phyloP scores from a whole-genome alignment of 1,140 invertebrate genomes.

The Helicorthomorpha holstii region DNA sequence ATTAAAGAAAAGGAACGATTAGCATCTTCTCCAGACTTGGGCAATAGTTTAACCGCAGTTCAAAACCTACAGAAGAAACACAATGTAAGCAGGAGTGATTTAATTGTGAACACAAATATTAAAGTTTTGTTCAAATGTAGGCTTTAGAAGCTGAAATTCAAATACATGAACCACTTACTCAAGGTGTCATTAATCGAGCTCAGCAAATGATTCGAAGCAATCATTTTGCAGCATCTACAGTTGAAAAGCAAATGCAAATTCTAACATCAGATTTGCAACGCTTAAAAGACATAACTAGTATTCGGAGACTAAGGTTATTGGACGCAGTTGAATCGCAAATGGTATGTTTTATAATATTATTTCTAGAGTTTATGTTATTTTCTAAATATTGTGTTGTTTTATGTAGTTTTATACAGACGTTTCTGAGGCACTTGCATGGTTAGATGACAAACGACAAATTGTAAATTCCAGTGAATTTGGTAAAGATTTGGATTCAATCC shows the following conservation, averaged over 20 bases:
- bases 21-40: slow-evolving; percentile 56
- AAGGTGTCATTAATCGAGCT: slow-evolving; percentile 47
- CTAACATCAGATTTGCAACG: slow-evolving; percentile 43
- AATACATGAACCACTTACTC: slow-evolving; percentile 61
- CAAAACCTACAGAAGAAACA: slow-evolving; percentile 96
- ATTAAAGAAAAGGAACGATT: slow-evolving; percentile 66
- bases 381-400: slow-evolving; percentile 27
- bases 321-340: slow-evolving; percentile 73
- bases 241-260: slow-evolving; percentile 22
- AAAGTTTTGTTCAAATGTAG: slow-evolving; percentile 22
- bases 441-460: slow-evolving; percentile 59
- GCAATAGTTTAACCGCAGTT: slow-evolving; percentile 67
- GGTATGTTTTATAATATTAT: slow-evolving; percentile 26
- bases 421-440: slow-evolving; percentile 69
- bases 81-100: slow-evolving; percentile 22
- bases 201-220: slow-evolving; percentile 59
- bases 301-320: slow-evolving; percentile 46
- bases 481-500: slow-evolving; percentile 72
- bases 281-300: slow-evolving; percentile 49
- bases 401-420: slow-evolving; percentile 78
- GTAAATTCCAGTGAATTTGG: slow-evolving; percentile 58
- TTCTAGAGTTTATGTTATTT: neutral
- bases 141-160: slow-evolving; percentile 63
- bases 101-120: neutral
- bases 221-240: slow-evolving; percentile 54